Conservation (phyloP, 2,113 vertebrate genomes). For the Dunckerocampus dactyliophorus region DNA sequence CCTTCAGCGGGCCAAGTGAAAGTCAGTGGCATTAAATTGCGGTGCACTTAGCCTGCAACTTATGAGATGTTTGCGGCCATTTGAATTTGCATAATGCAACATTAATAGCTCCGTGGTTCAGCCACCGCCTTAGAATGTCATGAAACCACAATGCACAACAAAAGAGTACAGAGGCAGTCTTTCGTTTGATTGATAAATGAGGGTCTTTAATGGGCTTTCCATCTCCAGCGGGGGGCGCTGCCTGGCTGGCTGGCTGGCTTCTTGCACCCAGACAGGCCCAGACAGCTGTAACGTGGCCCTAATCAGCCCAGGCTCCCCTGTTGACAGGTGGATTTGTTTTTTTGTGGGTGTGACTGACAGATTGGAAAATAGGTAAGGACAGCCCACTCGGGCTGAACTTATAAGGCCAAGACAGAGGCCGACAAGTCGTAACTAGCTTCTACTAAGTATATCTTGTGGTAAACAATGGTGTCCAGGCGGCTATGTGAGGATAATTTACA, state of each 20-base stretch:
- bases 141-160: slow-evolving; percentile 40
- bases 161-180: slow-evolving; percentile 53
- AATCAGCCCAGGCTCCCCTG: slow-evolving; percentile 55
- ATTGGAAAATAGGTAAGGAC: slow-evolving; percentile 72
- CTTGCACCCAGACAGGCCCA: slow-evolving; percentile 38
- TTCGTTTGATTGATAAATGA: slow-evolving; percentile 59
- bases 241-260: slow-evolving; percentile 28
- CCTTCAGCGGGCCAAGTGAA: slow-evolving; percentile 71
- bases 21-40: slow-evolving; percentile 71
- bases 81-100: slow-evolving; percentile 68
- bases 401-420: slow-evolving; percentile 57
- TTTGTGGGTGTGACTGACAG: slow-evolving; percentile 67
- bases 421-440: slow-evolving; percentile 59
- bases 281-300: slow-evolving; percentile 56
- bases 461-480: slow-evolving; percentile 34
- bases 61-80: slow-evolving; percentile 69
- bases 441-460: slow-evolving; percentile 43
- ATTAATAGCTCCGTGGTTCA: slow-evolving; percentile 69
- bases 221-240: slow-evolving; percentile 67
- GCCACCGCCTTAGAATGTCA: slow-evolving; percentile 42
- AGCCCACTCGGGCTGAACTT: slow-evolving; percentile 74
- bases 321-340: slow-evolving; percentile 74
- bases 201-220: slow-evolving; percentile 62
- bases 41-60: slow-evolving; percentile 67
- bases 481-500: slow-evolving; percentile 53